phyloP scores from a whole-genome alignment of 2,888 invertebrate genomes.

The Bursaphelenchus okinawaensis region DNA sequence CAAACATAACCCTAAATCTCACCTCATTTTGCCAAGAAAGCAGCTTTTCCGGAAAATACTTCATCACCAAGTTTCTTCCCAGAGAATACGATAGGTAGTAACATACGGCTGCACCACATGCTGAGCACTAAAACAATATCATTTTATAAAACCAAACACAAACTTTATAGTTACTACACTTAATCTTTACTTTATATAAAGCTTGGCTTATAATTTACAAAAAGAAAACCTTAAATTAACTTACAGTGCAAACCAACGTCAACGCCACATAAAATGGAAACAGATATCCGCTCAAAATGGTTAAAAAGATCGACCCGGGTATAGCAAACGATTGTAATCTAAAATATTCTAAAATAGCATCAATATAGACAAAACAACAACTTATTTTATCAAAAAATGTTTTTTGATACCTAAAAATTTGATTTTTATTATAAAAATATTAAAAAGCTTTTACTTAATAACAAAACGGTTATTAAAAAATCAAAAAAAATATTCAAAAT shows the following conservation, averaged over 20 bases:
- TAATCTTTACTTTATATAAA: too few species aligned
- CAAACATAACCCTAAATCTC: not conserved
- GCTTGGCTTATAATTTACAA: too few species aligned
- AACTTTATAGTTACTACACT: constrained; percentile 39
- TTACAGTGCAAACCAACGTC: constrained; percentile 67
- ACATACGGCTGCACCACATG: constrained; percentile 88
- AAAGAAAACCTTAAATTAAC: too few species aligned
- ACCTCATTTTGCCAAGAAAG: constrained; percentile 71
- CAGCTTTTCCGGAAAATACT: constrained; percentile 82
- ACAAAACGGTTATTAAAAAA: too few species aligned
- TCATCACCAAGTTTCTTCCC: constrained; percentile 76
- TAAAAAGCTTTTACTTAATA: too few species aligned
- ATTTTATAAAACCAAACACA: constrained; percentile 15
- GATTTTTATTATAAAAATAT: too few species aligned
- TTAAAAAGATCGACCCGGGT: constrained; percentile 94
- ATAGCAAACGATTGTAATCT: constrained; percentile 98
- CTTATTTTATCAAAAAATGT: too few species aligned
- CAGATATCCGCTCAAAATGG: constrained; percentile 90
- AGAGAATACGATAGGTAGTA: constrained; percentile 84
- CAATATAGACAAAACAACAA: not conserved
- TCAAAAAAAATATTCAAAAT: not conserved
- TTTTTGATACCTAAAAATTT: too few species aligned
- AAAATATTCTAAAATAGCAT: constrained; percentile 29
- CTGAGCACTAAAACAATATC: constrained; percentile 70
- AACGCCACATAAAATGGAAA: constrained; percentile 88